Conservation (phyloP, 2,797 vertebrate species). For the Sardinella longiceps region DNA sequence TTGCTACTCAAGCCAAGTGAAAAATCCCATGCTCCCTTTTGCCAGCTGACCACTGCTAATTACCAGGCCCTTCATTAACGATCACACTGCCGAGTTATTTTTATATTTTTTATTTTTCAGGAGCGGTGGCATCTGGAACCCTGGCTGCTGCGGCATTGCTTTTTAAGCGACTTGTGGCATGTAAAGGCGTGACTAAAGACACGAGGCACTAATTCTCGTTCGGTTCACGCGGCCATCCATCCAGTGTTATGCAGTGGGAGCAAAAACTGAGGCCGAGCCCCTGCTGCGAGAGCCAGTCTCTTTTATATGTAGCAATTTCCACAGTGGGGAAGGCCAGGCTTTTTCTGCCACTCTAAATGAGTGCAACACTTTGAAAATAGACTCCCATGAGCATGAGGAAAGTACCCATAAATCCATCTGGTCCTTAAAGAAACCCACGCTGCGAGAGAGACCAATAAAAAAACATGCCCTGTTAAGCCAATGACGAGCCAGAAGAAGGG, state of each 20-base stretch:
- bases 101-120: neutral
- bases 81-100: neutral
- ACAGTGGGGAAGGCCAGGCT: constrained; percentile 32
- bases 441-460: constrained; percentile 34
- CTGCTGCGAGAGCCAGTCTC: constrained; percentile 36
- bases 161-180: neutral
- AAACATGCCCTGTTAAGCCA: constrained; percentile 37
- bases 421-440: constrained; percentile 44
- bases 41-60: constrained; percentile 19
- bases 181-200: constrained; percentile 23
- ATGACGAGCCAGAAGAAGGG: constrained; percentile 28
- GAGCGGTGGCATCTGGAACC: neutral
- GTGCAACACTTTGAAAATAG: constrained; percentile 41
- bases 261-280: constrained; percentile 34
- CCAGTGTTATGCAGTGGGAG: constrained; percentile 33
- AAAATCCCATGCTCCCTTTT: neutral
- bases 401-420: constrained; percentile 41
- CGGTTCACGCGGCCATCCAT: constrained; percentile 35
- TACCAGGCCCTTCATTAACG: constrained; percentile 15
- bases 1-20: neutral
- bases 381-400: constrained; percentile 32
- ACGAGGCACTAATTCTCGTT: constrained; percentile 15
- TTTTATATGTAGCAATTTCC: constrained; percentile 51
- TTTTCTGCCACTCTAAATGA: constrained; percentile 41
- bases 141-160: neutral